These are phyloP conservation scores for Dorcus parallelipipedus DNA, from an alignment of 2,888 invertebrate genomes.

Conservation along the genomic window DNA sequence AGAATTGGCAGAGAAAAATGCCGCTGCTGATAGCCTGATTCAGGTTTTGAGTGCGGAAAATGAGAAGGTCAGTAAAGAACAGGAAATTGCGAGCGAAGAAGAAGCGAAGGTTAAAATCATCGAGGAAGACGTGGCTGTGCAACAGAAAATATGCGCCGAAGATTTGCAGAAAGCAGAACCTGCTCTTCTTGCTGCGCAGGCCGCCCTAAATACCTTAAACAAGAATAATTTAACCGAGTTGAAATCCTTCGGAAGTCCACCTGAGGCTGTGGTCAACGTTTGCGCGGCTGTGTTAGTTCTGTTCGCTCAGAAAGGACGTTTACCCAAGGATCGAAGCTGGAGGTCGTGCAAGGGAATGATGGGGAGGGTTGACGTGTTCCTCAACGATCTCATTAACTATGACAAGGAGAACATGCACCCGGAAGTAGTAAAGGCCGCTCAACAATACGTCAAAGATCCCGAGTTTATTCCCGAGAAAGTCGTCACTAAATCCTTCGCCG, in stretches of 20 bases:
- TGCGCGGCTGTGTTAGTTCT: constrained; percentile 84
- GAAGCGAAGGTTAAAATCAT: constrained; percentile 87
- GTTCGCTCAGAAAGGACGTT: constrained; percentile 76
- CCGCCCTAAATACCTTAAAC: constrained; percentile 87
- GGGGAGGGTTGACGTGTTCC: constrained; percentile 85
- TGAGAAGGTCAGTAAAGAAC: constrained; percentile 85
- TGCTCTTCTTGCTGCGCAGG: constrained; percentile 83
- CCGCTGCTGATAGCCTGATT: constrained; percentile 84
- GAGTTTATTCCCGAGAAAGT: constrained; percentile 86
- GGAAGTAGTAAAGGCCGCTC: constrained; percentile 76
- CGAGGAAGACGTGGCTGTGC: constrained; percentile 81
- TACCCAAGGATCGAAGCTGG: constrained; percentile 91
- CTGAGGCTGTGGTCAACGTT: constrained; percentile 83
- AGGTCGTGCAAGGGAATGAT: constrained; percentile 87
- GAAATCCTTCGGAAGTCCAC: constrained; percentile 91
- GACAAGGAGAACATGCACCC: constrained; percentile 93
- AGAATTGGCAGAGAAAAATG: constrained; percentile 82
- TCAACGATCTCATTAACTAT: constrained; percentile 78
- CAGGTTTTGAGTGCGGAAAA: constrained; percentile 85
- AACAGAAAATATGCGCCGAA: constrained; percentile 81
- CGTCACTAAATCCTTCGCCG: constrained; percentile 81
- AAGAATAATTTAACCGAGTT: constrained; percentile 92
- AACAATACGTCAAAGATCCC: constrained; percentile 61
- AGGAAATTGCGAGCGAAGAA: constrained; percentile 77
- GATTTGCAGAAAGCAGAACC: constrained; percentile 92